Percentiles rank a stretch among this genome's conserved stretches.
These are phyloP conservation scores for Lepidurus packardi DNA, from an alignment of 1,140 invertebrate species.

Conservation along the genomic window DNA sequence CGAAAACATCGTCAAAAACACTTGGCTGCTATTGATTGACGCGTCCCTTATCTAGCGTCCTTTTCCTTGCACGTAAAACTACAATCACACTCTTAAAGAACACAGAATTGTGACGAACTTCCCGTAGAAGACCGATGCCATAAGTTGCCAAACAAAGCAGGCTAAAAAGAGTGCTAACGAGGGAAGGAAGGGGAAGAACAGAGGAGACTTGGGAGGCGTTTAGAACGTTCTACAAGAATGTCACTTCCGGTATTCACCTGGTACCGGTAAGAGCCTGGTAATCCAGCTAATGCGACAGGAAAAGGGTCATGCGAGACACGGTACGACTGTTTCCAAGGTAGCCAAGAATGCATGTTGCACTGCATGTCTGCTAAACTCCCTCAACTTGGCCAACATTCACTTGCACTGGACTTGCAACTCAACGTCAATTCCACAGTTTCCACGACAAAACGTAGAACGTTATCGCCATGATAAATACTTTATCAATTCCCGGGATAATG, in stretches of 20 bases:
- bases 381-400: background rate
- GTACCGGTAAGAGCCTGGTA: slow-evolving; percentile 12
- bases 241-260: slow-evolving; percentile 21
- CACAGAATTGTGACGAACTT: background rate
- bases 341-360: slow-evolving; percentile 13
- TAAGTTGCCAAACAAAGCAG: background rate
- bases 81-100: background rate
- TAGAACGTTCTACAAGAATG: background rate
- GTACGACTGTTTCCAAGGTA: slow-evolving; percentile 15
- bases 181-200: background rate
- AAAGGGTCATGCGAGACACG: background rate
- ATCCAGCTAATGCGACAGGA: background rate
- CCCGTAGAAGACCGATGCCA: background rate
- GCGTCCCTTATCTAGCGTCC: background rate
- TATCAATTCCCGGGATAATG: too few species aligned
- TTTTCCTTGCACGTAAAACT: background rate
- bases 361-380: background rate
- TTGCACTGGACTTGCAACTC: background rate
- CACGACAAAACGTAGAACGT: background rate
- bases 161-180: background rate
- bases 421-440: background rate
- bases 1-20: too few species aligned
- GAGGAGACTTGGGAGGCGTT: background rate
- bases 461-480: background rate
- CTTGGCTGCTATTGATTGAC: background rate